Base-by-base conservation (phyloP, 30 jellyfish, hydroid and myxozoan genomes). In the Turritopsis dohrnii region DNA sequence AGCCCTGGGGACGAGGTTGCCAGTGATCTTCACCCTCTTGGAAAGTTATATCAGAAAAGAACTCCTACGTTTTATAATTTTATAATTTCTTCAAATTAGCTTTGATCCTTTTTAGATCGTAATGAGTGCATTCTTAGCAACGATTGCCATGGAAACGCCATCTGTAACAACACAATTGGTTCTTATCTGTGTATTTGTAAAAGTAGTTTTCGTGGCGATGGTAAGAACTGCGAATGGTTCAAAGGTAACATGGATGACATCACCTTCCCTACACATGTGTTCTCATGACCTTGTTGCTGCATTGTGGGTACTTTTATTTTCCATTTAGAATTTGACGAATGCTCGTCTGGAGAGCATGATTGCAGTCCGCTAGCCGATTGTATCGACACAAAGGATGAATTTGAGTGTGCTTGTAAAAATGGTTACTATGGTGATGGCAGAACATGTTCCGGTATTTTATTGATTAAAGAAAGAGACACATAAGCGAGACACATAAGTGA, bases 371-470 rank as follows among this genome's bases (percentile, higher is more conserved):
- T 77, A 71, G 98, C 98, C 8, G 84, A 85, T 0, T 93, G 98
- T 82, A 85, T 84, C 1, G 89, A 93, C 66, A 93, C 96, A 13
- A 41, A 23, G 73, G 96, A 96, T 19, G 89, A 96, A 8, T 93
- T 73, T 66, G 25, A 29, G 28, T 93, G 98, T 83, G 75, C 82
- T 31, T 93, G 98, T 74, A 88, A 88, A 28, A 79, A 69, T 65
- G 89, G 98, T 79, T 93, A 53, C 82, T 79, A 84, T 53, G 98
- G 98, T 1, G 96, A 93, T 83, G 98, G 98, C 28, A 86, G 31
- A 22, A 66, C 90, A 1, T 93, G 98, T 41, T 41, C 60, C 13
- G 60, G 60, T 41, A 41, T 3, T 41, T 41, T 3, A 41, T 41
- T 41, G 60, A 41, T 41, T 41, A 3, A 13, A 41, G 9, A 3